Conservation (phyloP, 2,113 vertebrate species). For the Odobenus rosmarus region DNA sequence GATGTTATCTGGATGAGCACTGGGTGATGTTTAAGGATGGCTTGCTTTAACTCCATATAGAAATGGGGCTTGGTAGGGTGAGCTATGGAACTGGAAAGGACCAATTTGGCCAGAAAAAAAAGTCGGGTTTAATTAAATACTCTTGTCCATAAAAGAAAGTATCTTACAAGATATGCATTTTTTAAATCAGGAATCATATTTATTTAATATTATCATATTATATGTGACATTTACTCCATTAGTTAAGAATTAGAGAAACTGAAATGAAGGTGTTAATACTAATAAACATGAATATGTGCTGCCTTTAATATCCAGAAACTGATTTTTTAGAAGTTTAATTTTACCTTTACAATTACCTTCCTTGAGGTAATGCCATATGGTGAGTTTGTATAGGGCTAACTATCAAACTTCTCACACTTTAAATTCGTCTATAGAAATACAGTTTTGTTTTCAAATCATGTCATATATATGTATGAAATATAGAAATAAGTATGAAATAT, state of each 20-base stretch:
- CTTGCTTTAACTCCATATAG: neutral
- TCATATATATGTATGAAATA: neutral
- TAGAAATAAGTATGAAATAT: no score
- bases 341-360: neutral
- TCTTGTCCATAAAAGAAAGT: neutral
- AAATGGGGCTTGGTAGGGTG: neutral
- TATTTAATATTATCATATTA: neutral
- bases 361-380: neutral
- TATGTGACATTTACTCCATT: neutral
- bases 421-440: neutral
- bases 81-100: neutral
- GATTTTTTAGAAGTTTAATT: neutral
- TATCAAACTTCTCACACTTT: neutral
- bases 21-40: no score
- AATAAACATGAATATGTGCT: neutral
- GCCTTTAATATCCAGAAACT: constrained; percentile 14
- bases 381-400: neutral
- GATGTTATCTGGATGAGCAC: neutral
- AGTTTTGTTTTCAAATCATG: constrained; percentile 12
- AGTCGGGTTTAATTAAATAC: neutral
- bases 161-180: neutral
- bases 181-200: neutral
- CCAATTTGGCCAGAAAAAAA: neutral
- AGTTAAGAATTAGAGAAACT: neutral
- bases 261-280: neutral